Base-by-base conservation (phyloP, 2,797 vertebrate species). In the Streptopelia turtur region DNA sequence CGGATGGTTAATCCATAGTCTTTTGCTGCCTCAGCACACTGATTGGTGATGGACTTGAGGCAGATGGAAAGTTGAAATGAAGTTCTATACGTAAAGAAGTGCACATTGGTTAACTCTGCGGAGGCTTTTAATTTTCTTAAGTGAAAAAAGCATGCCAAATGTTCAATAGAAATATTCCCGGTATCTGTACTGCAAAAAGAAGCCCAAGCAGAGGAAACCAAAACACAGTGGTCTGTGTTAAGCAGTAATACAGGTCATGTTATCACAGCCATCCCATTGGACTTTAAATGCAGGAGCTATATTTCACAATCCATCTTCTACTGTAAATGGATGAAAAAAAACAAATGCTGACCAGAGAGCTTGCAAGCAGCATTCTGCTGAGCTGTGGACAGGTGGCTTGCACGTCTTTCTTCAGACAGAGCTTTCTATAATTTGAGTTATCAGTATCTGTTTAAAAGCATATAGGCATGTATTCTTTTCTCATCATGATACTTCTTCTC, bases 21-120 rank as follows among this genome's bases (percentile, higher is more conserved):
- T 95, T 96, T 96, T 94, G 95, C 96, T 97, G 94, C 88, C 88
- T 97, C 95, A 96, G 96, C 96, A 96, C 64, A 89, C 75, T 0
- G 0, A 49, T 52, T 89, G 91, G 90, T 94, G 93, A 92, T 97
- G 91, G 96, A 93, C 95, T 95, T 94, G 61, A 93, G 86, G 61
- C 45, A 87, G 83, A 87, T 72, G 69, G 86, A 90, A 89, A 90
- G 88, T 92, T 93, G 81, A 95, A 95, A 78, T 83, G 49, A 93
- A 92, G 89, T 96, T 91, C 87, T 93, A 1, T 61, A 66, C 4
- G 30, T 89, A 81, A 93, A 93, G 65, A 79, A 89, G 35, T 0
- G 0, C 53, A 56, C 56, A 10, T 53, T 77, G 77, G 61, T 90
- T 94, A 93, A 60, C 68, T 94, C 66, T 74, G 28, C 90, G 60